phyloP scores from a whole-genome alignment of 2,113 vertebrate genomes.

The Prionailurus viverrinus region DNA sequence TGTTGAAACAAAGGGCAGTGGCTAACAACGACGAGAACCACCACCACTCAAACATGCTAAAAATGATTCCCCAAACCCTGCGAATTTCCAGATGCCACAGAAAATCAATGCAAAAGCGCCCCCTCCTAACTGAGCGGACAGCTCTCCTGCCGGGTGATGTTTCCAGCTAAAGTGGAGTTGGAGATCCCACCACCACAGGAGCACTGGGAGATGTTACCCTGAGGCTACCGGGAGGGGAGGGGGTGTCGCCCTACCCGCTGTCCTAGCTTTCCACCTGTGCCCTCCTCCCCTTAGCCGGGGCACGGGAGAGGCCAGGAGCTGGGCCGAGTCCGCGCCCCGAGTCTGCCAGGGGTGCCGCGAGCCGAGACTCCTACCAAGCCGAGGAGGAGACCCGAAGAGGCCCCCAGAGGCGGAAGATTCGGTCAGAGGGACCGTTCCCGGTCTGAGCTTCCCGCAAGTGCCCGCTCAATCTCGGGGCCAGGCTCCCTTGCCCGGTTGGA shows the following conservation, averaged over 20 bases:
- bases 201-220: neutral
- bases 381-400: neutral
- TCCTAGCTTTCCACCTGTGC: conserved; percentile 55
- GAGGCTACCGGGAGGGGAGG: neutral
- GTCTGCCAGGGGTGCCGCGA: neutral
- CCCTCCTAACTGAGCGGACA: neutral
- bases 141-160: neutral
- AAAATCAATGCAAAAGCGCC: neutral
- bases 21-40: neutral
- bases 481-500: neutral
- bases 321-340: neutral
- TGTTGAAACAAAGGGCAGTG: neutral
- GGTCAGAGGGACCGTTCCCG: neutral
- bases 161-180: neutral
- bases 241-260: neutral
- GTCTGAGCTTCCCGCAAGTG: neutral
- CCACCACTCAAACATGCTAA: neutral
- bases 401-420: neutral
- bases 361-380: neutral
- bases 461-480: neutral
- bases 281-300: neutral
- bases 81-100: conserved; percentile 38
- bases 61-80: conserved; percentile 26
- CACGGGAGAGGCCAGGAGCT: neutral
- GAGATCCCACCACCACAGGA: neutral